These are phyloP conservation scores for Fulica atra DNA, from an alignment of 2,113 vertebrate species.

Conservation along the genomic window DNA sequence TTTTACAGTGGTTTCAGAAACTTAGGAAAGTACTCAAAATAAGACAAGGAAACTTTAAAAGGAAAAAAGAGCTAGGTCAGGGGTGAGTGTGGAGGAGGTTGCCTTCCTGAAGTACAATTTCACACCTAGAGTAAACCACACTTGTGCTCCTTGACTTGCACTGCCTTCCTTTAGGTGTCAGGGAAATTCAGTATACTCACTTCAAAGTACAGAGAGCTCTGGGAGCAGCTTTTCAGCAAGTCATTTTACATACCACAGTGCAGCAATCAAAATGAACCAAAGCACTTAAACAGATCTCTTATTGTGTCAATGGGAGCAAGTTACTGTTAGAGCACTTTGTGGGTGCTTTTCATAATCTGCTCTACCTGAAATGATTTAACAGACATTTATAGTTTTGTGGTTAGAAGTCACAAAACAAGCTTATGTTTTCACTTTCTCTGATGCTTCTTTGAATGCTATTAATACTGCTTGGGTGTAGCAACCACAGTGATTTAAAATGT, in stretches of 20 bases:
- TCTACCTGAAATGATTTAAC: neutral
- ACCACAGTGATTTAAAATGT: neutral
- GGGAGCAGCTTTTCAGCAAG: neutral
- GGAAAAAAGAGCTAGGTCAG: neutral
- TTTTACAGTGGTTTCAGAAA: neutral
- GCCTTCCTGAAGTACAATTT: neutral
- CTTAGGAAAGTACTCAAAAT: neutral
- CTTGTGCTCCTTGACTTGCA: neutral
- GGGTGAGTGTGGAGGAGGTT: neutral
- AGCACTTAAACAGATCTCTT: neutral
- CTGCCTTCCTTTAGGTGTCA: neutral
- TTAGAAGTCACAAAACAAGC: neutral
- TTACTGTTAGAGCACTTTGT: neutral
- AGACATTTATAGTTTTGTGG: neutral
- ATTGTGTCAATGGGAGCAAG: neutral
- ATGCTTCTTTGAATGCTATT: neutral
- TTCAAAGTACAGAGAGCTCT: neutral
- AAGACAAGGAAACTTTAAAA: neutral
- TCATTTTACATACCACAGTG: neutral
- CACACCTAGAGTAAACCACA: neutral
- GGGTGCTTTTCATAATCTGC: neutral
- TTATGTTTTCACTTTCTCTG: neutral
- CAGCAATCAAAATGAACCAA: neutral
- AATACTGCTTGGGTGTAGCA: neutral
- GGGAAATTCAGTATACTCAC: neutral